Conservation (phyloP, 1,140 invertebrate species). For the Nixonia krombeini region DNA sequence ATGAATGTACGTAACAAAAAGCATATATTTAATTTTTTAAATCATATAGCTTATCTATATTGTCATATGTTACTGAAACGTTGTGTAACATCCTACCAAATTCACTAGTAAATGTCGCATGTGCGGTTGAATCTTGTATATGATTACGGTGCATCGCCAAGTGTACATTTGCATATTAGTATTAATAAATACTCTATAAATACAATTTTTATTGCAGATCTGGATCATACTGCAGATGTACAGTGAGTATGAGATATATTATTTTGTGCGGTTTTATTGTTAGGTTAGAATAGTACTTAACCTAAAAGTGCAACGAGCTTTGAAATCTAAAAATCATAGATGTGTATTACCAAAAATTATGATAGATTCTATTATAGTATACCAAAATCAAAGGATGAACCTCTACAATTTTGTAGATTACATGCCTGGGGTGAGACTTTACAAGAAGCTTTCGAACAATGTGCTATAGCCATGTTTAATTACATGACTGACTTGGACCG, state of each 20-base stretch:
- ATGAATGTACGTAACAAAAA: conserved; percentile 78
- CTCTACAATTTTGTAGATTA: conserved; percentile 72
- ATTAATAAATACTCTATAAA: conserved; percentile 18
- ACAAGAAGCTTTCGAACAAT: conserved; percentile 95
- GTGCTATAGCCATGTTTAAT: conserved; percentile 94
- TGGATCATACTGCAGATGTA: conserved; percentile 97
- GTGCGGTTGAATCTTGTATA: too few species aligned
- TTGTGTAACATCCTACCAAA: too few species aligned
- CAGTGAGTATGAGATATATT: conserved; percentile 82
- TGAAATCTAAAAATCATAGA: neutral
- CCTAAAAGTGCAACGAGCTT: conserved; percentile 40
- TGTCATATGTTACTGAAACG: too few species aligned
- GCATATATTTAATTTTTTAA: neutral
- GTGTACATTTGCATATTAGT: too few species aligned
- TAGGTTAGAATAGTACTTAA: conserved; percentile 54
- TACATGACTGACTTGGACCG: conserved; percentile 96
- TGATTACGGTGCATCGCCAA: too few species aligned
- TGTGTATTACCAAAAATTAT: neutral
- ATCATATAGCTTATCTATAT: too few species aligned
- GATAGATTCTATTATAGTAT: neutral
- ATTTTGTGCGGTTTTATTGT: conserved; percentile 19
- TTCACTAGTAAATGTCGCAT: too few species aligned
- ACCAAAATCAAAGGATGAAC: neutral
- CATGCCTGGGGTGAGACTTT: conserved; percentile 93
- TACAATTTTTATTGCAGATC: conserved; percentile 79